These are phyloP conservation scores for Drosophila albomicans DNA, from an alignment of 1,140 invertebrate species.

Conservation along the genomic window DNA sequence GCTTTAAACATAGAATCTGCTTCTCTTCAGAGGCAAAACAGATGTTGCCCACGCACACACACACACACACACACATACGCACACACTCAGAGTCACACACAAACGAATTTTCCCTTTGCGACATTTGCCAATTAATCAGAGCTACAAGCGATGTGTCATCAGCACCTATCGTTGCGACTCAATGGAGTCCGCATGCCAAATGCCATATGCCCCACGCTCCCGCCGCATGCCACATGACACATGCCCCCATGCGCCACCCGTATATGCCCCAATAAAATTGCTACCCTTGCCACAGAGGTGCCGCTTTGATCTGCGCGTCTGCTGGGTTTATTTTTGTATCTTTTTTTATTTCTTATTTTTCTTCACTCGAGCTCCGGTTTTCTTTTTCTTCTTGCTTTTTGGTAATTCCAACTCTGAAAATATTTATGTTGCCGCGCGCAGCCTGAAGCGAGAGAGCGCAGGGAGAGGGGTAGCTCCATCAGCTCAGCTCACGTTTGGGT, in stretches of 20 bases:
- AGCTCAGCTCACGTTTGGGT: constrained; percentile 57
- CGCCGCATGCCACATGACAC: constrained; percentile 7
- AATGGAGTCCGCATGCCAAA: constrained; percentile 9
- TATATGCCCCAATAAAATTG: constrained; percentile 26
- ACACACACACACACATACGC: neutral
- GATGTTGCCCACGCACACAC: neutral
- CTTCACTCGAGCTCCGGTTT: constrained; percentile 8
- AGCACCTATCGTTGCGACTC: constrained; percentile 34
- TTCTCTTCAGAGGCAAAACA: neutral
- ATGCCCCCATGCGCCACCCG: neutral
- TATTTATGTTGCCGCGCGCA: constrained; percentile 42
- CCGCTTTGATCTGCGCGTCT: constrained; percentile 32
- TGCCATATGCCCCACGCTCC: constrained; percentile 9
- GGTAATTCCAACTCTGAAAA: constrained; percentile 50
- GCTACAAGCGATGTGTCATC: constrained; percentile 37
- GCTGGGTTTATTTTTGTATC: constrained; percentile 22
- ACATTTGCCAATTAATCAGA: constrained; percentile 48
- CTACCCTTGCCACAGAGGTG: constrained; percentile 38
- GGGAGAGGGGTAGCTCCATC: constrained; percentile 2
- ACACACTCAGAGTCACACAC: neutral
- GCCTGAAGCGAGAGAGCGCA: neutral
- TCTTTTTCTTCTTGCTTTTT: constrained; percentile 20
- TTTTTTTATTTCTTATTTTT: constrained; percentile 27
- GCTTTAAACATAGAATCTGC: constrained; percentile 1
- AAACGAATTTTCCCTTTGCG: constrained; percentile 12